These are phyloP conservation scores for Gonocerus acuteangulatus DNA, from an alignment of 2,888 invertebrate species.

Conservation along the genomic window DNA sequence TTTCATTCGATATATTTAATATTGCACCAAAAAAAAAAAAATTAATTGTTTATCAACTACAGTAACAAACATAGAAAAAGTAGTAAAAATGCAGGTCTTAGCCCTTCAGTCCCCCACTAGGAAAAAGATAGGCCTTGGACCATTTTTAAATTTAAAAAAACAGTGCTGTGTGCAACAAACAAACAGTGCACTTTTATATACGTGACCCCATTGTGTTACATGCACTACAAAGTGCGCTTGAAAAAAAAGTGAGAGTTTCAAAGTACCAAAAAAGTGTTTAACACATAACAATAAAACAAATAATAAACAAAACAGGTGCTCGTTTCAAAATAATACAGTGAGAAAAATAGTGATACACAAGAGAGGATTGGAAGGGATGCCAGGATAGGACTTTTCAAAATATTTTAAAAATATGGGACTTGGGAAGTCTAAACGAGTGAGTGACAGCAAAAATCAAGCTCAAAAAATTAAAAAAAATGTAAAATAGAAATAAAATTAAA, in stretches of 20 bases:
- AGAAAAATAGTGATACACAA: slow-evolving; percentile 21
- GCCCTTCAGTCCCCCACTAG: slow-evolving; percentile 4
- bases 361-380: slow-evolving; percentile 12
- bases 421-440: slow-evolving; percentile 28
- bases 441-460: slow-evolving; percentile 29
- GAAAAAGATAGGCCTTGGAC: slow-evolving; percentile 11
- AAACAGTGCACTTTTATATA: slow-evolving; percentile 34
- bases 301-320: slow-evolving; percentile 35
- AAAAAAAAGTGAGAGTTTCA: slow-evolving; percentile 33
- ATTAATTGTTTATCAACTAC: slow-evolving; percentile 7
- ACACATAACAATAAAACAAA: slow-evolving; percentile 34
- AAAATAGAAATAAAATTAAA: slow-evolving; percentile 16
- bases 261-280: slow-evolving; percentile 29
- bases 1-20: slow-evolving; percentile 7
- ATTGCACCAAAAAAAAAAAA: slow-evolving; percentile 3
- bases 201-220: slow-evolving; percentile 34
- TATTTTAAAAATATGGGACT: slow-evolving; percentile 19
- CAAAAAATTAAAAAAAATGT: slow-evolving; percentile 19
- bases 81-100: background rate
- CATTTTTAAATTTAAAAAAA: slow-evolving; percentile 26
- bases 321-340: slow-evolving; percentile 28
- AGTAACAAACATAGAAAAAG: slow-evolving; percentile 13
- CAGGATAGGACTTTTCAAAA: background rate
- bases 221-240: slow-evolving; percentile 38
- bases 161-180: slow-evolving; percentile 32